These are phyloP conservation scores for Papilio machaon DNA, from an alignment of 1,140 invertebrate species.

Conservation along the genomic window DNA sequence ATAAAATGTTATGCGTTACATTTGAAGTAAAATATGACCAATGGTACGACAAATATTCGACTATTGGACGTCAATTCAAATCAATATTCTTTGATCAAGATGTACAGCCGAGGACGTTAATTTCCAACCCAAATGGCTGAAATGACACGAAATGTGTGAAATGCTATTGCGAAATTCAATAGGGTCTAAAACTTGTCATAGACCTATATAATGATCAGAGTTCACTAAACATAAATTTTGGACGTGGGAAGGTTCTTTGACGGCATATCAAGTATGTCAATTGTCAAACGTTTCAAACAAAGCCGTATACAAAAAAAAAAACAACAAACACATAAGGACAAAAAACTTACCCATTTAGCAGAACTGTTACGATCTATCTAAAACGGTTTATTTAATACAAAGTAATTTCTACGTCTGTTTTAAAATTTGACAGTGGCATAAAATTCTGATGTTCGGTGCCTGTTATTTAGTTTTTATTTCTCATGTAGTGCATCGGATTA, in stretches of 20 bases:
- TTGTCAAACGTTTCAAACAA: too few relatives aligned
- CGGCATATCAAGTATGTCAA: too few relatives aligned
- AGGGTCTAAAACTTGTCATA: too few relatives aligned
- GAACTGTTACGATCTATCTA: background rate
- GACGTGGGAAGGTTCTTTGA: too few relatives aligned
- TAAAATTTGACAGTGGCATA: background rate
- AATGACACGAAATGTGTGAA: too few relatives aligned
- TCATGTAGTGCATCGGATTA: conserved; percentile 27
- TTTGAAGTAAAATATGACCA: background rate
- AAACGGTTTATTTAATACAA: background rate
- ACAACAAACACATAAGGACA: too few relatives aligned
- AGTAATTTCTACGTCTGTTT: background rate
- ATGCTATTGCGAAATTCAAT: too few relatives aligned
- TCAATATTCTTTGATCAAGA: background rate
- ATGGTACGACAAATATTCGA: background rate
- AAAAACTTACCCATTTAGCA: background rate
- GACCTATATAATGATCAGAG: too few relatives aligned
- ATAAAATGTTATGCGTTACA: conserved; percentile 6
- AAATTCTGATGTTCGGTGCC: background rate
- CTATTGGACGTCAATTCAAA: background rate
- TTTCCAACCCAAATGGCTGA: too few relatives aligned
- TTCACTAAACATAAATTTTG: too few relatives aligned
- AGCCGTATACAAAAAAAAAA: too few relatives aligned
- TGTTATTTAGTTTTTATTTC: conserved; percentile 28
- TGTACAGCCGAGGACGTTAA: too few relatives aligned